Evolutionary conservation across 2,888 invertebrate genomes (phyloP).

Genomic region (Apoda limacodes): DNA sequence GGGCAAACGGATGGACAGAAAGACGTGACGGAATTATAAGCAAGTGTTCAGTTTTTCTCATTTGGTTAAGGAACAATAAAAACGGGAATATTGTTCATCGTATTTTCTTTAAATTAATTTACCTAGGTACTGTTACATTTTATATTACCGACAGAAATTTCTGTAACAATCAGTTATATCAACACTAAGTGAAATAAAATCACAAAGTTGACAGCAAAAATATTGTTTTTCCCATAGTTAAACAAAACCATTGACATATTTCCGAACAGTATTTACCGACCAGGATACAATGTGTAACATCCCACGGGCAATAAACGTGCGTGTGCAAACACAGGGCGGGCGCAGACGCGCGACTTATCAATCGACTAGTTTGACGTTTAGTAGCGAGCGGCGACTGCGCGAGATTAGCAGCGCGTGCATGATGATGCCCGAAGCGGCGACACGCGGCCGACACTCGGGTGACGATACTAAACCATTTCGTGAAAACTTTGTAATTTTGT

Average conservation of each 20-base stretch:
- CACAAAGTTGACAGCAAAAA: conserved; percentile 26
- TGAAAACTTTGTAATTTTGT: no score
- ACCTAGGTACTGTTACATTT: no score
- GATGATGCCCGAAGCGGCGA: conserved; percentile 26
- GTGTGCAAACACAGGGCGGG: conserved; percentile 41
- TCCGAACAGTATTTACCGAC: conserved; percentile 21
- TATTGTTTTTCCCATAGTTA: conserved; percentile 42
- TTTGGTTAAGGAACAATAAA: no score
- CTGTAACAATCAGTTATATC: no score
- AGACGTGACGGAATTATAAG: no score
- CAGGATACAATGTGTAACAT: conserved; percentile 37
- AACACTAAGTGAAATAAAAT: neutral
- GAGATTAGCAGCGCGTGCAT: conserved; percentile 45
- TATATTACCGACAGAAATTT: no score
- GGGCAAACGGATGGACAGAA: no score
- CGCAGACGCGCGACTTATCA: conserved; percentile 39
- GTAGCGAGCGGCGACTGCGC: conserved; percentile 37
- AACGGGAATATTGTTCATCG: no score
- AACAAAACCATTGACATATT: conserved; percentile 22
- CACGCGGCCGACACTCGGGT: conserved; percentile 31
- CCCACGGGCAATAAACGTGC: conserved; percentile 37
- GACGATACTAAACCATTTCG: no score
- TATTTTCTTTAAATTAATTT: no score
- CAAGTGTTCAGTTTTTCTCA: no score
- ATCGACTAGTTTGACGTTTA: conserved; percentile 52